Conservation (phyloP, 1,140 invertebrate species). For the Adelges cooleyi region DNA sequence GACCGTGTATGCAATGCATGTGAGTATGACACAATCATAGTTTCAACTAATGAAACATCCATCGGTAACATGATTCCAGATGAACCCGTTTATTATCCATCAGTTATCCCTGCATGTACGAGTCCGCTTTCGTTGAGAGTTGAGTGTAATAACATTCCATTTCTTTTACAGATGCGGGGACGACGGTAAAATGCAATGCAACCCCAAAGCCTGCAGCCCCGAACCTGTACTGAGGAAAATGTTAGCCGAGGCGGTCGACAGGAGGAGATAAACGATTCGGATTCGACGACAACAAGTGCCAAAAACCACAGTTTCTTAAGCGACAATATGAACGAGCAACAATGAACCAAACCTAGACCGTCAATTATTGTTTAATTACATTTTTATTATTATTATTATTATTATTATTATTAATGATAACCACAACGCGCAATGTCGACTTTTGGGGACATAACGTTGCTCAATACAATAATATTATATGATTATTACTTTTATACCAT, state of each 20-base stretch:
- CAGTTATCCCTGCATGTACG: not conserved
- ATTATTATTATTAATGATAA: conserved; percentile 1
- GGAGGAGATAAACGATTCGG: conserved; percentile 51
- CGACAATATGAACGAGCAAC: conserved; percentile 5
- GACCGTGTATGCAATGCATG: conserved; percentile 84
- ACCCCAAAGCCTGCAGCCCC: conserved; percentile 73
- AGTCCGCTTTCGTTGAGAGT: not conserved
- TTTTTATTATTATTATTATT: not conserved
- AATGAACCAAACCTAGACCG: conserved; percentile 18
- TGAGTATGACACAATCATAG: conserved; percentile 48
- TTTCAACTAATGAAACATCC: not conserved
- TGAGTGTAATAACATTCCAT: not conserved
- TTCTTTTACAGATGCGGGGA: conserved; percentile 61
- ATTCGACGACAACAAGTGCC: not conserved
- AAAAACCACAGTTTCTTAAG: conserved; percentile 1
- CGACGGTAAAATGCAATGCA: conserved; percentile 84
- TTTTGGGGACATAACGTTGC: conserved; percentile 2
- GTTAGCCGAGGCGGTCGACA: conserved; percentile 61
- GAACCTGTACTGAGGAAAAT: conserved; percentile 79
- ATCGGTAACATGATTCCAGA: not conserved
- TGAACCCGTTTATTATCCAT: not conserved
- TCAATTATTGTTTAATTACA: conserved; percentile 4
- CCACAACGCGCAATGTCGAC: not conserved
- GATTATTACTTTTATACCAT: too few species aligned
- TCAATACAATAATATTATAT: conserved; percentile 10